Conservation (phyloP, 2,888 invertebrate species). For the Mesodorylaimus sp. region DNA sequence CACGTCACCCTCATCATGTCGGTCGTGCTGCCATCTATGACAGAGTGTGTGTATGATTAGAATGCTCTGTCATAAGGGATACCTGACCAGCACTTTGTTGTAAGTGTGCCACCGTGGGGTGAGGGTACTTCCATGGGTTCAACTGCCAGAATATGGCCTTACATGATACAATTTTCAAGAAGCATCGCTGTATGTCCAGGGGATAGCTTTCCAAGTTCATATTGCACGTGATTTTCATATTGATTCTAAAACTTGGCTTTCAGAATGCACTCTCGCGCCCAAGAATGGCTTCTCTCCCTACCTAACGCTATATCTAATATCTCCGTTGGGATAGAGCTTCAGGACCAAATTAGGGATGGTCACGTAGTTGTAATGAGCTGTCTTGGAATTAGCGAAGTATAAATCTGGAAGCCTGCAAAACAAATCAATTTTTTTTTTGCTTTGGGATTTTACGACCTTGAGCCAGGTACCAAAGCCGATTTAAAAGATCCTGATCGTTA, state of each 20-base stretch:
- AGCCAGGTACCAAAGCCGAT: conserved; percentile 13
- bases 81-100: neutral
- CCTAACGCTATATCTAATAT: conserved; percentile 3
- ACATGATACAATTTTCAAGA: conserved; percentile 18
- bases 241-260: conserved; percentile 11
- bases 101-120: too few species aligned
- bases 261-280: neutral
- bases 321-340: neutral
- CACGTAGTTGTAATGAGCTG: conserved; percentile 3
- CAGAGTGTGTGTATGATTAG: too few species aligned
- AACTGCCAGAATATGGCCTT: too few species aligned
- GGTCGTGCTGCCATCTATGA: conserved; percentile 24
- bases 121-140: too few species aligned
- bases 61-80: too few species aligned
- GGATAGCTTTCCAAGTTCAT: conserved; percentile 20
- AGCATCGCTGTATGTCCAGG: conserved; percentile 20
- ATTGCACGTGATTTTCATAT: conserved; percentile 19
- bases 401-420: neutral
- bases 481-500: conserved; percentile 3
- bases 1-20: conserved; percentile 22
- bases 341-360: conserved; percentile 5
- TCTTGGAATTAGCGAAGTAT: neutral
- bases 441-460: too few species aligned
- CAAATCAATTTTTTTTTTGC: too few species aligned
- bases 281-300: neutral